phyloP scores from a whole-genome alignment of 2,888 invertebrate species.

The Napeogenes inachia region DNA sequence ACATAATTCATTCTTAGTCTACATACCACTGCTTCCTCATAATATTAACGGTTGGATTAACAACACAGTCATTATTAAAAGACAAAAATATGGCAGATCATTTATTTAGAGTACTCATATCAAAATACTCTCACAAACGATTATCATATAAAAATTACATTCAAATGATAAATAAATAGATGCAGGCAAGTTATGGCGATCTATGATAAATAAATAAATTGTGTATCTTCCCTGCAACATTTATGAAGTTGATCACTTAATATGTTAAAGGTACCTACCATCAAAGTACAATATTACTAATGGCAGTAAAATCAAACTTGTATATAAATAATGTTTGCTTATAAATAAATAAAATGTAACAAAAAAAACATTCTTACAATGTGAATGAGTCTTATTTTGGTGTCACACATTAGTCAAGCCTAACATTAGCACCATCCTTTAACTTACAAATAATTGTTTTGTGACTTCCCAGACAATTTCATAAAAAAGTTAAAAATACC shows the following conservation, averaged over 20 bases:
- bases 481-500: conserved; percentile 77
- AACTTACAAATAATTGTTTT: conserved; percentile 74
- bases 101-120: conserved; percentile 72
- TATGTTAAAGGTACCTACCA: conserved; percentile 51
- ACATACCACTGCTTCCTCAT: conserved; percentile 63
- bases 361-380: conserved; percentile 73
- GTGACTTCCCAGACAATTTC: conserved; percentile 75
- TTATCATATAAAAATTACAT: conserved; percentile 61
- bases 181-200: conserved; percentile 76
- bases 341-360: conserved; percentile 71
- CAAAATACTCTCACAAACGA: conserved; percentile 72
- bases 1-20: conserved; percentile 74
- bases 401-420: conserved; percentile 76
- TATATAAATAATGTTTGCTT: conserved; percentile 74
- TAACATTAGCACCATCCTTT: conserved; percentile 74
- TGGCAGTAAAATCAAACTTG: conserved; percentile 71
- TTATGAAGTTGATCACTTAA: conserved; percentile 56
- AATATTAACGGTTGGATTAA: conserved; percentile 63
- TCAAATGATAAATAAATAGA: conserved; percentile 67
- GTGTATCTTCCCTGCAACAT: conserved; percentile 72
- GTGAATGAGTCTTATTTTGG: conserved; percentile 74
- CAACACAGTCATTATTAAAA: conserved; percentile 72
- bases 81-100: conserved; percentile 76
- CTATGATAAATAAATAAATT: conserved; percentile 69
- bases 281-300: conserved; percentile 64